These are phyloP conservation scores for Narcine bancroftii DNA, from an alignment of 2,113 vertebrate species.

Conservation along the genomic window DNA sequence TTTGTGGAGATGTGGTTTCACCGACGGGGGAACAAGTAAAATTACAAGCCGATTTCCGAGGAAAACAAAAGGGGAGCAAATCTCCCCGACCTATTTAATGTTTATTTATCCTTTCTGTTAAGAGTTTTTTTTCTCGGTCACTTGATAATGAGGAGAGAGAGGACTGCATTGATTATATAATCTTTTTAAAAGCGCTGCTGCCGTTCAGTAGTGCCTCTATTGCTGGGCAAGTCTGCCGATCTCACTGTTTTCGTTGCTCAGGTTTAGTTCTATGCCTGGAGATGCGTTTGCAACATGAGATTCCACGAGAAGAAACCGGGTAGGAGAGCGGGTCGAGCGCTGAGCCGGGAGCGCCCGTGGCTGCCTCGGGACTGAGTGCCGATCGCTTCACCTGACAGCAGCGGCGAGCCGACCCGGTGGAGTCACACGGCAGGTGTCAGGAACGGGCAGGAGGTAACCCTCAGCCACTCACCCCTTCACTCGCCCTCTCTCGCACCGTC, in stretches of 20 bases:
- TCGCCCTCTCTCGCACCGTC: slow-evolving; percentile 44
- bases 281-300: slow-evolving; percentile 48
- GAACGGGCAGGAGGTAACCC: slow-evolving; percentile 42
- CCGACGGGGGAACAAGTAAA: background rate
- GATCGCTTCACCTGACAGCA: slow-evolving; percentile 51
- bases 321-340: background rate
- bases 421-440: slow-evolving; percentile 9
- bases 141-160: background rate
- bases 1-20: background rate
- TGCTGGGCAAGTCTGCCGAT: background rate
- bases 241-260: slow-evolving; percentile 1
- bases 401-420: slow-evolving; percentile 35
- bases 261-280: slow-evolving; percentile 30
- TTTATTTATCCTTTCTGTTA: slow-evolving; percentile 18
- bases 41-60: background rate
- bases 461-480: slow-evolving; percentile 39
- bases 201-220: background rate
- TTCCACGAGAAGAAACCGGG: slow-evolving; percentile 38
- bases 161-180: slow-evolving; percentile 33
- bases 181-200: slow-evolving; percentile 35
- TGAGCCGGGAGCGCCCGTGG: background rate
- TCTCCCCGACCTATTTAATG: slow-evolving; percentile 3
- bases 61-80: background rate
- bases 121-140: background rate
- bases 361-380: slow-evolving; percentile 39